Percentiles rank a stretch among this genome's conserved stretches.
phyloP scores from a whole-genome alignment of 2,888 invertebrate species.

The Barypeithes pellucidus region DNA sequence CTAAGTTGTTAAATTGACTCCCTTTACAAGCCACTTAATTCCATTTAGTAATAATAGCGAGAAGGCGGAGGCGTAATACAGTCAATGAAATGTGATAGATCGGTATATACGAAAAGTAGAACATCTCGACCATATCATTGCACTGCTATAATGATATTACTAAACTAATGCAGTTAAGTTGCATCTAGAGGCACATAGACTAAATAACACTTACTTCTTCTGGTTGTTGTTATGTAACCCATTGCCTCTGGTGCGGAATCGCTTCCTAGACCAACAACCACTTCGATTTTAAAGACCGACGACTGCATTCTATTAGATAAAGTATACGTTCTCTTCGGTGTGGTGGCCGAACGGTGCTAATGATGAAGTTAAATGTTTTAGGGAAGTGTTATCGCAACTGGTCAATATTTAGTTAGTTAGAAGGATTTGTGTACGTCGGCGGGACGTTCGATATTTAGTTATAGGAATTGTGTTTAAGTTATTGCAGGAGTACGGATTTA shows the following conservation, averaged over 20 bases:
- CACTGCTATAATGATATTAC: constrained; percentile 5
- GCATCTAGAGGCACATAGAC: constrained; percentile 26
- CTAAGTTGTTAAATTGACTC: no score
- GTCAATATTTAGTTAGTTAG: not conserved
- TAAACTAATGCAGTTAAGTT: constrained; percentile 26
- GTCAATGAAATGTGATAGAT: constrained; percentile 15
- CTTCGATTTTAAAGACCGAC: constrained; percentile 39
- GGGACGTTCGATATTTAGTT: no score
- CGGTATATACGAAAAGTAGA: constrained; percentile 23
- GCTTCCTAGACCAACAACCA: constrained; percentile 42
- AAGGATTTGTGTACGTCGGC: not conserved
- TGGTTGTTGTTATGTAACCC: constrained; percentile 36
- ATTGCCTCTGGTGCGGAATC: constrained; percentile 39
- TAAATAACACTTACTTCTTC: constrained; percentile 45
- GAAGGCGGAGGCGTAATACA: no score
- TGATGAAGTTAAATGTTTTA: not conserved
- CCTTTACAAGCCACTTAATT: no score
- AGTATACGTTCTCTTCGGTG: constrained; percentile 14
- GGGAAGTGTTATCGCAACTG: not conserved
- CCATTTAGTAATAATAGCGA: no score
- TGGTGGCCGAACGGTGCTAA: not conserved
- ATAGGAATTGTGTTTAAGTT: no score
- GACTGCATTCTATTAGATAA: constrained; percentile 48
- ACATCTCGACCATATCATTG: constrained; percentile 16
- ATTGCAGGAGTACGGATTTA: no score